Evolutionary conservation across 2,113 vertebrate genomes (phyloP).

Genomic region (Pteronura brasiliensis): DNA sequence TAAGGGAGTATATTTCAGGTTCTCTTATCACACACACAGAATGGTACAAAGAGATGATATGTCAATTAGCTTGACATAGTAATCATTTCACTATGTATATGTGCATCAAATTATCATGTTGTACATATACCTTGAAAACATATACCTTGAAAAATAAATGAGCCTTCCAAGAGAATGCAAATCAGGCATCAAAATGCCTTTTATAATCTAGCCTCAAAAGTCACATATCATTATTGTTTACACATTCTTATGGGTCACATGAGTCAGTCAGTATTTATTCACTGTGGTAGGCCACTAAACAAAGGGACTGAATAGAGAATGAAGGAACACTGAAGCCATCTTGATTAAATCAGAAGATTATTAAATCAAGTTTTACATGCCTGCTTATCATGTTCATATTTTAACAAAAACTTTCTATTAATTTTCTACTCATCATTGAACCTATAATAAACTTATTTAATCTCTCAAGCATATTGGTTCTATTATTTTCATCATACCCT

Average conservation of each 20-base stretch:
- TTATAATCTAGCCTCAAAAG: background rate
- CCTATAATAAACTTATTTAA: background rate
- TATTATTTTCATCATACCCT: background rate
- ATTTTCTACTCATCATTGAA: background rate
- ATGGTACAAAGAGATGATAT: background rate
- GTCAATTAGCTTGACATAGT: background rate
- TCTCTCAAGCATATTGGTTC: background rate
- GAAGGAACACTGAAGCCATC: background rate
- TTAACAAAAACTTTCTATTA: background rate
- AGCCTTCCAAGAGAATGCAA: background rate
- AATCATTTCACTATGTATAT: background rate
- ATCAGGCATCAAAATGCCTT: background rate
- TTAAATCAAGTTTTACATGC: background rate
- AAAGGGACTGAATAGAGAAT: background rate
- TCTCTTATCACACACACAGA: background rate
- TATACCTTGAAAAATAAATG: background rate
- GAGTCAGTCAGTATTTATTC: background rate
- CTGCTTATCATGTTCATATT: background rate
- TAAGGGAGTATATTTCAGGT: background rate
- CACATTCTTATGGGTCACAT: background rate
- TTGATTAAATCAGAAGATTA: background rate
- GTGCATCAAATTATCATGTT: background rate
- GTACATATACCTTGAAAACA: background rate
- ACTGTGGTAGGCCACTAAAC: background rate
- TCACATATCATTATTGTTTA: background rate